Evolutionary conservation across 2,113 vertebrate genomes (phyloP).

Genomic region (Sceloporus undulatus): DNA sequence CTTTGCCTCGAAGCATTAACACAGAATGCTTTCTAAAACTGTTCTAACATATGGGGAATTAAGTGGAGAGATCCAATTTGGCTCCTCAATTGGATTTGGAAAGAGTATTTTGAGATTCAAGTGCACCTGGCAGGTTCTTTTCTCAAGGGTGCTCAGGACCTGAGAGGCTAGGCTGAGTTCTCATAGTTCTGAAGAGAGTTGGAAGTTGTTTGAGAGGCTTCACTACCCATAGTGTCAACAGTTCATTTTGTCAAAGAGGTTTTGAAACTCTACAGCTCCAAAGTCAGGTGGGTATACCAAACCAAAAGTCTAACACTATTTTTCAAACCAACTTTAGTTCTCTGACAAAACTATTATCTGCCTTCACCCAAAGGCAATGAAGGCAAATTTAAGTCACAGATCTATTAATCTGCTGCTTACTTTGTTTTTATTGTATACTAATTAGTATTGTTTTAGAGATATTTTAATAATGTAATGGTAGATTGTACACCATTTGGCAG

Average conservation of each 20-base stretch:
- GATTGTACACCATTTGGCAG: too few species aligned
- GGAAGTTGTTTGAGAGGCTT: background rate
- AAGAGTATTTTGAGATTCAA: constrained; percentile 52
- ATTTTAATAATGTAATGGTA: too few species aligned
- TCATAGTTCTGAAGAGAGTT: background rate
- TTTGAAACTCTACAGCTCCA: background rate
- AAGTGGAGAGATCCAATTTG: constrained; percentile 63
- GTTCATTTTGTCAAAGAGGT: background rate
- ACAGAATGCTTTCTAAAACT: constrained; percentile 37
- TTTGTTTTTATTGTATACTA: too few species aligned
- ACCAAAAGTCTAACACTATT: background rate
- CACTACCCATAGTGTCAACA: background rate
- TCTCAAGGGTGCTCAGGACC: background rate
- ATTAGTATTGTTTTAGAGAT: too few species aligned
- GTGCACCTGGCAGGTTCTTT: background rate
- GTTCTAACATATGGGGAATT: constrained; percentile 37
- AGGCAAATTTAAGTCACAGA: background rate
- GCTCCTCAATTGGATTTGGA: constrained; percentile 62
- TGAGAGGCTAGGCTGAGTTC: background rate
- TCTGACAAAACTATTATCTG: background rate
- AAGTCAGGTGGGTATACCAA: background rate
- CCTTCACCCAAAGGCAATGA: background rate
- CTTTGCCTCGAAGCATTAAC: constrained; percentile 1
- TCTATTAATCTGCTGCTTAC: too few species aligned
- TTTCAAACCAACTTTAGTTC: background rate